Evolutionary conservation across 2,888 invertebrate genomes (phyloP).

Genomic region (Morpho deidamia): DNA sequence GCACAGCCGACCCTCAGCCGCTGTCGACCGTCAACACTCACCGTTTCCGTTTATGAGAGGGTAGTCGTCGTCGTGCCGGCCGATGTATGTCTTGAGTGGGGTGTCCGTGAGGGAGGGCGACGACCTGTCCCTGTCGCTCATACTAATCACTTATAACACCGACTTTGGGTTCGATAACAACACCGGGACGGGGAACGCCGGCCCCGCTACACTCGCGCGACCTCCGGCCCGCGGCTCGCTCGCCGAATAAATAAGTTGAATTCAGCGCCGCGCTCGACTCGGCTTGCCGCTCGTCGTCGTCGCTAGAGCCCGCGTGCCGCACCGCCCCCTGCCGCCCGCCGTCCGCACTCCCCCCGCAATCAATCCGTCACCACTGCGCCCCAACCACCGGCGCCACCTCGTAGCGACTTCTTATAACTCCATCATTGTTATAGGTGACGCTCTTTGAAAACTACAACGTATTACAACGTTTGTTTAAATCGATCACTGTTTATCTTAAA

Average conservation of each 20-base stretch:
- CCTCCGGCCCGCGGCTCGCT: constrained; percentile 77
- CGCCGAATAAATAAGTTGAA: constrained; percentile 65
- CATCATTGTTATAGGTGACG: constrained; percentile 22
- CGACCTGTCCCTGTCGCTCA: constrained; percentile 94
- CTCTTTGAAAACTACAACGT: not conserved
- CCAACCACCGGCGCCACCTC: constrained; percentile 24
- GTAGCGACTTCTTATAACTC: not conserved
- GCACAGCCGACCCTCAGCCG: constrained; percentile 23
- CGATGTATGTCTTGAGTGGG: constrained; percentile 91
- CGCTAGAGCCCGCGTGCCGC: constrained; percentile 25
- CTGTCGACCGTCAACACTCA: constrained; percentile 54
- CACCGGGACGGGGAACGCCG: constrained; percentile 58
- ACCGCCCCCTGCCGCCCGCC: constrained; percentile 24
- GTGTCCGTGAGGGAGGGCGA: constrained; percentile 93
- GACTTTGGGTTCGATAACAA: constrained; percentile 49
- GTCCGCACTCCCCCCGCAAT: constrained; percentile 24
- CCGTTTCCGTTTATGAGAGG: constrained; percentile 88
- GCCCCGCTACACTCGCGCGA: constrained; percentile 71
- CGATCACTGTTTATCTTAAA: too few species aligned
- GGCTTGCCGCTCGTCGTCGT: constrained; percentile 28
- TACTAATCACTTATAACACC: constrained; percentile 81
- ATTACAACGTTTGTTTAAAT: too few species aligned
- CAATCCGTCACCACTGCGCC: constrained; percentile 26
- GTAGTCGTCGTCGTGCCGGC: constrained; percentile 89
- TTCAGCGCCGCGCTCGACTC: constrained; percentile 28